Conservation (phyloP, 2,113 vertebrate genomes). For the Elephas maximus region DNA sequence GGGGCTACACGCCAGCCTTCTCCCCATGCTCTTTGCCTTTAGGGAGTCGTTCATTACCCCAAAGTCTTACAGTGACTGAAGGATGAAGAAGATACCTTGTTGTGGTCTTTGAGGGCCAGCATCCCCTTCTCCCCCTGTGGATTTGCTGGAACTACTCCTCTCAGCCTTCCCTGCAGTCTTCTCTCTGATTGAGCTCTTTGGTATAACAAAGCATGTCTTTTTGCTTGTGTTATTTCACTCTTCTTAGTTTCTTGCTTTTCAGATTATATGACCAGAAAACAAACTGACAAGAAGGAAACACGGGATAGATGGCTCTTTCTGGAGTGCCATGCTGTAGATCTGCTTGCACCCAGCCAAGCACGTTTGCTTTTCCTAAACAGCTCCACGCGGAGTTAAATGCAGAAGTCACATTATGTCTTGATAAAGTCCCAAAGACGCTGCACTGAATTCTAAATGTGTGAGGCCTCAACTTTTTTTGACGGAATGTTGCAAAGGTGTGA, state of each 20-base stretch:
- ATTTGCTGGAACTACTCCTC: accelerated
- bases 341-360: background rate
- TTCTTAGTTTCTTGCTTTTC: background rate
- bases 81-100: too few species aligned
- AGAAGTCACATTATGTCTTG: background rate
- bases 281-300: background rate
- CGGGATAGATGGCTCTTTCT: background rate
- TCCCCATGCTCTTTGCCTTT: background rate
- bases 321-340: background rate
- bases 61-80: background rate
- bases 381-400: background rate
- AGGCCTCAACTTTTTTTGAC: background rate
- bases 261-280: background rate
- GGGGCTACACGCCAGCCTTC: background rate
- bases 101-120: background rate
- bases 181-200: background rate
- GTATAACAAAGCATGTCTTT: background rate
- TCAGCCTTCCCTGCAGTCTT: background rate
- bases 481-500: background rate
- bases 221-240: background rate
- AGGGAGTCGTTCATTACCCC: background rate
- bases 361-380: background rate
- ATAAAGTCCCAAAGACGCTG: background rate
- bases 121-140: background rate
- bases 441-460: background rate